Evolutionary conservation across 2,888 invertebrate genomes (phyloP), one percentile per base, ranked within the genome.

Genomic region (Helleia helle): DNA sequence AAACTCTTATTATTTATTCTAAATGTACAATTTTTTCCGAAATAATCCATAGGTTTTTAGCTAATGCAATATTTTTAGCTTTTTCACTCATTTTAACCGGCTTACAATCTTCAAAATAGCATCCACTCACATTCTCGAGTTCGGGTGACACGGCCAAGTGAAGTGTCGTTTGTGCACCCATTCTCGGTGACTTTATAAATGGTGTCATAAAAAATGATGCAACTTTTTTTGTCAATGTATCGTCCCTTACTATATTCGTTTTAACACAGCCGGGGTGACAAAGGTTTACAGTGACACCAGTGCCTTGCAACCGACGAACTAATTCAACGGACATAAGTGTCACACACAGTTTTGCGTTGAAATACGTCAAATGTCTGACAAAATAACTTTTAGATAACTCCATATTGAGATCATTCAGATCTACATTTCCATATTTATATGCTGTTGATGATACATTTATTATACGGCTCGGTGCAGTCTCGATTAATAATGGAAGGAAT

Each of bases 11-110:
- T n/a, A n/a, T n/a, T n/a, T n/a, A n/a, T n/a, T n/a, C 8, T 14
- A 29, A 29, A 14, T 29, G 34, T 5, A 75, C 69, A 1, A 65
- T 39, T 53, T 85, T 86, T 60, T 87, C 88, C 58, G 90, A 90
- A 2, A 87, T 84, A 30, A 81, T 58, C 91, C 91, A 93, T 4
- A 93, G 64, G 71, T 90, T 87, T 34, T 71, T 75, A 0, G 88
- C 87, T 22, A 84, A 53, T 1, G 69, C 62, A 30, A 73, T 64
- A 54, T 91, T 86, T 42, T 68, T 56, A 2, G 86, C 88, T 39
- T 65, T 58, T 2, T 65, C 59, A 1, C 84, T 63, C 1, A 80
- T 54, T 11, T 71, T 65, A 6, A 55, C 57, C 47, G 81, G 69
- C 45, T 64, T 61, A 48, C 87, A 88, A 49, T 91, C 86, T 42